Evolutionary conservation across 2,797 vertebrate genomes (phyloP), one percentile per base, ranked within the genome.

Genomic region (Bradypodion ventrale): DNA sequence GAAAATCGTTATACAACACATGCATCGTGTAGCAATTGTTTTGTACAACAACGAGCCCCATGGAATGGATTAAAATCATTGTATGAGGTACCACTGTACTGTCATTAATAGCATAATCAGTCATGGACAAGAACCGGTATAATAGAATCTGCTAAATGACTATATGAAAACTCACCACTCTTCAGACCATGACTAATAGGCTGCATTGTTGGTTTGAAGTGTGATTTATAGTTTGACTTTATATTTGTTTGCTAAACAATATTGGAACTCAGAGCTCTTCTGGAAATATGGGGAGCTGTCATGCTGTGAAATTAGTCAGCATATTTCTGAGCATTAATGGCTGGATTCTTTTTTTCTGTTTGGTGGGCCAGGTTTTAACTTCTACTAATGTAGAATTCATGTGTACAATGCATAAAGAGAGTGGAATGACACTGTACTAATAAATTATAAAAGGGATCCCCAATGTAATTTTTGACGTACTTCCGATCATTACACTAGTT

Each of bases 241-340:
- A 0, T 0, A 0, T 73, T 86, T 78, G 60, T 16, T 72, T 78
- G 52, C 46, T 27, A 63, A 73, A 74, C 40, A 29, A 2, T 75
- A 37, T 23, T 40, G 74, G n/a, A 80, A 49, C 80, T 78, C 21
- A 23, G 82, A 70, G 66, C 13, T 86, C n/a, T 37, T 42, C 68
- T 32, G 23, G 15, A 37, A 80, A 84, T n/a, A 12, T 69, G 19
- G 70, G 75, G 1, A 52, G 10, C 40, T 42, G 8, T 37, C 37
- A 62, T 42, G 35, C 16, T 15, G 7, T 70, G 60, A 52, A 37
- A 25, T 27, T 23, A 44, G 74, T 82, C 27, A n/a, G 27, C 32
- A 44, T 56, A 21, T 69, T 85, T 72, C 56, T 46, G 35, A 37
- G 32, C 25, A 46, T 78, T 70, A 69, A 10, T 7, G 40, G 70